Evolutionary conservation across 2,797 vertebrate genomes (phyloP).

Genomic region (Calcarius lapponicus): DNA sequence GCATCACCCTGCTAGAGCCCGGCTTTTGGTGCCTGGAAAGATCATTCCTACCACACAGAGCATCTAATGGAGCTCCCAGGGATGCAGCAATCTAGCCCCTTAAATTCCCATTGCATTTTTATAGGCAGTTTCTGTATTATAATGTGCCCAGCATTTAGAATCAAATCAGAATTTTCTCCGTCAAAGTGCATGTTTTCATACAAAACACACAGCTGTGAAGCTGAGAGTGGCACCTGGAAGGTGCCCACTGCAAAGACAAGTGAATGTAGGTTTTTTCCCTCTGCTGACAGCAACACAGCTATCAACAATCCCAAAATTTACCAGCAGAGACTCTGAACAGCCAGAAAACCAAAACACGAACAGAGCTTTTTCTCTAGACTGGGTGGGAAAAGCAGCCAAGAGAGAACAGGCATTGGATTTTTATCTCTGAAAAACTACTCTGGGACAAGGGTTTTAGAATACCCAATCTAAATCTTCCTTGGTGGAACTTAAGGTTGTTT

Average conservation of each 20-base stretch:
- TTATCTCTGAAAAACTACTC: too few relatives aligned
- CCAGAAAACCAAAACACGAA: fast-evolving
- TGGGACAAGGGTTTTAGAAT: background rate
- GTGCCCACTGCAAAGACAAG: background rate
- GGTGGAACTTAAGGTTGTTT: too few relatives aligned
- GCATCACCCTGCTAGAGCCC: background rate
- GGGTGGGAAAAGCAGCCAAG: too few relatives aligned
- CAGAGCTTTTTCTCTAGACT: too few relatives aligned
- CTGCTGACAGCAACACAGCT: background rate
- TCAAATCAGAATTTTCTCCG: background rate
- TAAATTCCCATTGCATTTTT: background rate
- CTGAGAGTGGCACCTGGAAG: background rate
- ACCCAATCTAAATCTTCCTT: too few relatives aligned
- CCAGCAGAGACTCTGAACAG: background rate
- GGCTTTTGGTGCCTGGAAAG: background rate
- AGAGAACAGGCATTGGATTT: too few relatives aligned
- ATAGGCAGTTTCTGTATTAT: background rate
- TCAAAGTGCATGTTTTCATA: background rate
- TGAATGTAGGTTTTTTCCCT: background rate
- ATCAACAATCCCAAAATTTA: background rate
- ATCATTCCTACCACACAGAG: background rate
- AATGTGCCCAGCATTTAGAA: background rate
- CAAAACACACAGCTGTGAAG: background rate
- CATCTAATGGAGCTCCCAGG: background rate
- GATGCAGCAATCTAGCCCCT: background rate